A percentile compares a stretch with the other conserved stretches of the same genome.
Conservation (phyloP, 2,797 vertebrate genomes). For the Alosa sapidissima region DNA sequence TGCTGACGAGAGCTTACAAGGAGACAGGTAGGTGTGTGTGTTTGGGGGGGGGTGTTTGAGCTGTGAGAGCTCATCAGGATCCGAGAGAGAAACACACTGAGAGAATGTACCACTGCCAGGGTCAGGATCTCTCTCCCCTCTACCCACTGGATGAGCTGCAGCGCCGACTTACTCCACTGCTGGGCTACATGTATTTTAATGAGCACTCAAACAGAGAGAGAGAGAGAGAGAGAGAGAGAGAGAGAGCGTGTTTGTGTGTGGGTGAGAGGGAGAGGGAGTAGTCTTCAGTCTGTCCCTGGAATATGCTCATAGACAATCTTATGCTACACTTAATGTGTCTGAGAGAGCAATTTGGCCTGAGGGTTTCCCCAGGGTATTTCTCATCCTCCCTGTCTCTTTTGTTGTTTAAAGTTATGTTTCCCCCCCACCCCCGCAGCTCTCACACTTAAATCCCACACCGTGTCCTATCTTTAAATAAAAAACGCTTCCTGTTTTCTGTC, state of each 20-base stretch:
- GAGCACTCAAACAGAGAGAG: constrained; percentile 33
- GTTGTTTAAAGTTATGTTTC: constrained; percentile 14
- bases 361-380: background rate
- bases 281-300: background rate
- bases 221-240: background rate
- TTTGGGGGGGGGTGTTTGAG: background rate
- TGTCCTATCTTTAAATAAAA: constrained; percentile 18
- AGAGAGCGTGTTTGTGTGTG: background rate
- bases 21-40: background rate
- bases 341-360: constrained; percentile 21
- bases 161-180: background rate
- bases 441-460: background rate
- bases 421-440: background rate
- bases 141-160: background rate
- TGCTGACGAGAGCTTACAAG: background rate
- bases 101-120: background rate
- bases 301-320: constrained; percentile 12
- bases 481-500: background rate
- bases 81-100: background rate
- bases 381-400: background rate
- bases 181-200: constrained; percentile 15
- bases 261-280: background rate
- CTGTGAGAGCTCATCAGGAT: background rate
- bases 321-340: background rate
- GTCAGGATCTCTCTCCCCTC: background rate